Base-by-base conservation (phyloP, 2,113 vertebrate genomes). In the Hyla sarda region DNA sequence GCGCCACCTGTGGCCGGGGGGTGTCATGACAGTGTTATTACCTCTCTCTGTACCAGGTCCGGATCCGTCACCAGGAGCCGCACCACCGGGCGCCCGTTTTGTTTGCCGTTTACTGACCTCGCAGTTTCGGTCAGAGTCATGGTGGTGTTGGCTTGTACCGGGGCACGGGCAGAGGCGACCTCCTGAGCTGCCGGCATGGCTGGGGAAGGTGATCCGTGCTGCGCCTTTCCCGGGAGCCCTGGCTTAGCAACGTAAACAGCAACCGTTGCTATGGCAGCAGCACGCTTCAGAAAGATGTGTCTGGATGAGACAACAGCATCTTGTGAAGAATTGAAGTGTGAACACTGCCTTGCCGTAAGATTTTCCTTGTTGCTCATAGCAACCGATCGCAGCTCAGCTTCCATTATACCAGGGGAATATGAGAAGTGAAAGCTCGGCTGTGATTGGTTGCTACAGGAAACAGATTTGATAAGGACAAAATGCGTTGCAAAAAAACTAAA, bases 221-320 rank as follows among this genome's bases (percentile, higher is more conserved):
- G 1, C 0, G 5, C 25, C 47, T 17, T n/a, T 34, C 69, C 67
- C 48, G 9, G 41, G 76, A 11, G 69, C 3, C 52, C 62, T 19
- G n/a, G 45, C 30, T 19, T 88, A 58, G n/a, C 88, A 82, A 88
- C 45, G 87, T 88, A 87, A 72, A 88, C 88, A 23, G 0, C 7
- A 3, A 45, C 37, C 14, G 93, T 94, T 92, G 89, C 92, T 88
- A 92, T 87, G 88, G 91, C 21, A 92, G 89, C 88, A 48, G 45
- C 8, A 10, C 47, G n/a, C n/a, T n/a, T n/a, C n/a, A n/a, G n/a
- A n/a, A n/a, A n/a, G n/a, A n/a, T n/a, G n/a, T n/a, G n/a, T n/a
- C n/a, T n/a, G 41, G 41, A 41, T 41, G 3, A 41, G 41, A 5
- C 41, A 41, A 41, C 41, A 41, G 41, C 41, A 41, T n/a, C n/a